Conservation (phyloP, 2,888 invertebrate genomes). For the Iphiclides podalirius region DNA sequence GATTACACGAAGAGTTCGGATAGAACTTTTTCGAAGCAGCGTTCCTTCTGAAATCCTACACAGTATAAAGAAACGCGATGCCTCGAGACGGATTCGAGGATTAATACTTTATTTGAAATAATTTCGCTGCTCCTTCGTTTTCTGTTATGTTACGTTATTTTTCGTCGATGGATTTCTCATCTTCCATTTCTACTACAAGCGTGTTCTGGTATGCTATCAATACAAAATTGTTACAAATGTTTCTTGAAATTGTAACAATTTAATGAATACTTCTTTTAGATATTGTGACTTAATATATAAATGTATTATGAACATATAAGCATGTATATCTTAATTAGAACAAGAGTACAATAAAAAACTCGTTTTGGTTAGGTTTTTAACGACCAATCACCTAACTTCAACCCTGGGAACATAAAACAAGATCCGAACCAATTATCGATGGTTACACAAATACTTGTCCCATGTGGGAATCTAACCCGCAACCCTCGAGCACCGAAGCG, state of each 20-base stretch:
- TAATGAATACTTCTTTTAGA: too few relatives aligned
- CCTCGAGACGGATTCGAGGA: conserved; percentile 60
- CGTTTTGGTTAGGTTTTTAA: too few relatives aligned
- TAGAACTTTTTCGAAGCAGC: conserved; percentile 70
- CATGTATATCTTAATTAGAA: too few relatives aligned
- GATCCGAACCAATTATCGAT: too few relatives aligned
- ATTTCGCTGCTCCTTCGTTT: conserved; percentile 52
- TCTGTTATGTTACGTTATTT: conserved; percentile 16
- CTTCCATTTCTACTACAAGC: not conserved
- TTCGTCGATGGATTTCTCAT: conserved; percentile 1
- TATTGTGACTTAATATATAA: too few relatives aligned
- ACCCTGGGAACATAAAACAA: too few relatives aligned
- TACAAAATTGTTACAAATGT: conserved; percentile 38
- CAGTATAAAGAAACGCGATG: conserved; percentile 68
- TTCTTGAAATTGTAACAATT: not conserved
- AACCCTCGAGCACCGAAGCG: too few relatives aligned
- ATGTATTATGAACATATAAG: too few relatives aligned
- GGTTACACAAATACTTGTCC: too few relatives aligned
- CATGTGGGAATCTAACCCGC: too few relatives aligned
- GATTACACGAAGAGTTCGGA: conserved; percentile 74
- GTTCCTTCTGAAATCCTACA: conserved; percentile 73
- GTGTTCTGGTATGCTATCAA: conserved; percentile 17
- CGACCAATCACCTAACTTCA: too few relatives aligned
- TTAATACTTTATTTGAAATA: conserved; percentile 75
- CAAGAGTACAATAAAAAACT: too few relatives aligned